phyloP scores from a whole-genome alignment of 1,140 invertebrate species.

The Drosophila neocordata region DNA sequence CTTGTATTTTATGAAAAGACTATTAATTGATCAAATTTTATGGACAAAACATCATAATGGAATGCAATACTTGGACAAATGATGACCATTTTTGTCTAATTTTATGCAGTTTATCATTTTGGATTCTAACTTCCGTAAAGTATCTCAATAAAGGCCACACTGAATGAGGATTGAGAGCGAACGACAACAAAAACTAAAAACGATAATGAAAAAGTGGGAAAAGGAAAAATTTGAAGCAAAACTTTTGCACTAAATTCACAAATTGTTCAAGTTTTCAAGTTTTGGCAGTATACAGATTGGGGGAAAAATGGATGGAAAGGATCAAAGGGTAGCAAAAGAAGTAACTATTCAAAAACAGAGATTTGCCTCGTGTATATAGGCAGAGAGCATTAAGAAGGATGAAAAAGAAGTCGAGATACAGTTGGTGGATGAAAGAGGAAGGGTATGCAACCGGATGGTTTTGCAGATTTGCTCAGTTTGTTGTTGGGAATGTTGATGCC shows the following conservation, averaged over 20 bases:
- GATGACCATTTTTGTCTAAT: conserved; percentile 57
- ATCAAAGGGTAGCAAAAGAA: conserved; percentile 35
- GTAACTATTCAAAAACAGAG: conserved; percentile 78
- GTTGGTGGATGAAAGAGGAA: not conserved
- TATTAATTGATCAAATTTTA: conserved; percentile 10
- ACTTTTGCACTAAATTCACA: conserved; percentile 77
- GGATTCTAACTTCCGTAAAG: conserved; percentile 17
- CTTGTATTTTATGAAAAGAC: conserved; percentile 18
- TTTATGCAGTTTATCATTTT: conserved; percentile 60
- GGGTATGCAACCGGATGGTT: conserved; percentile 37
- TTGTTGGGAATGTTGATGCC: conserved; percentile 50
- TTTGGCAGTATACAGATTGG: conserved; percentile 46
- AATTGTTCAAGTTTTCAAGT: conserved; percentile 78
- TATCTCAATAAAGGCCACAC: conserved; percentile 50
- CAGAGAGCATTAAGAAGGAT: not conserved
- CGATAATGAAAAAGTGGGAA: conserved; percentile 69
- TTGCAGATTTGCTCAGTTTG: conserved; percentile 51
- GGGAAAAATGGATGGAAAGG: conserved; percentile 10
- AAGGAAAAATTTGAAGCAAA: conserved; percentile 65
- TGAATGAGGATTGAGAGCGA: conserved; percentile 30
- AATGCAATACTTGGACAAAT: conserved; percentile 38
- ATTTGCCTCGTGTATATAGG: conserved; percentile 42
- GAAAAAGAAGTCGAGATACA: not conserved
- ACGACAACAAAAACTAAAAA: conserved; percentile 34
- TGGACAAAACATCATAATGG: not conserved